Conservation (phyloP, 1,140 invertebrate genomes). For the Cephus cinctus region DNA sequence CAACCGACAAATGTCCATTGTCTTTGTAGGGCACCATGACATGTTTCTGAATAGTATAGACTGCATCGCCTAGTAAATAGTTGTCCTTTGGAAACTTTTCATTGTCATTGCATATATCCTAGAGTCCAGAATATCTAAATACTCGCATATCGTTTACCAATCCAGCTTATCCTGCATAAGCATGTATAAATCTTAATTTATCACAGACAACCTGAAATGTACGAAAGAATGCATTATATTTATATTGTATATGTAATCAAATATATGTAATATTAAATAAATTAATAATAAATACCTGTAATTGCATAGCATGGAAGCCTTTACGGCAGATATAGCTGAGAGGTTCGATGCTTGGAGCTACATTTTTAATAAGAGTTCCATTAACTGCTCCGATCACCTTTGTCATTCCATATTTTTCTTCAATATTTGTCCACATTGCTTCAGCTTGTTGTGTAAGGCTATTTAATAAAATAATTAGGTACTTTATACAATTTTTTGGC, state of each 20-base stretch:
- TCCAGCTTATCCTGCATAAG: neutral
- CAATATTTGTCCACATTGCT: neutral
- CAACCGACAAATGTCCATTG: neutral
- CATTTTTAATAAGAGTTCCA: conserved; percentile 26
- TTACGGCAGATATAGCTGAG: conserved; percentile 27
- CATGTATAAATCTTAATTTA: neutral
- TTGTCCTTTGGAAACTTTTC: neutral
- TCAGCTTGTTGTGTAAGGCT: conserved; percentile 7
- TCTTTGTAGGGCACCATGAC: conserved; percentile 1
- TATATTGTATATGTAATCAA: neutral
- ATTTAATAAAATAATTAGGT: conserved; percentile 5
- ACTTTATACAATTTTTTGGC: neutral
- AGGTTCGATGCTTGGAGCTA: conserved; percentile 22
- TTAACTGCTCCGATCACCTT: conserved; percentile 22
- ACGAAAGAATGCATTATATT: neutral
- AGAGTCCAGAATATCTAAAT: neutral
- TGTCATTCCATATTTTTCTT: conserved; percentile 14
- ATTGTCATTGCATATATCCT: neutral
- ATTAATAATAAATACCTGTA: neutral
- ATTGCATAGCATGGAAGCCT: conserved; percentile 22
- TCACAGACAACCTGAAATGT: neutral
- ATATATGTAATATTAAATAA: neutral
- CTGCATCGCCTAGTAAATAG: neutral
- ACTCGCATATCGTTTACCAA: neutral
- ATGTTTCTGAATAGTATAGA: neutral